A percentile compares a stretch with the other conserved stretches of the same genome.
Conservation (phyloP, 2,888 invertebrate genomes). For the Drosophila mettleri region DNA sequence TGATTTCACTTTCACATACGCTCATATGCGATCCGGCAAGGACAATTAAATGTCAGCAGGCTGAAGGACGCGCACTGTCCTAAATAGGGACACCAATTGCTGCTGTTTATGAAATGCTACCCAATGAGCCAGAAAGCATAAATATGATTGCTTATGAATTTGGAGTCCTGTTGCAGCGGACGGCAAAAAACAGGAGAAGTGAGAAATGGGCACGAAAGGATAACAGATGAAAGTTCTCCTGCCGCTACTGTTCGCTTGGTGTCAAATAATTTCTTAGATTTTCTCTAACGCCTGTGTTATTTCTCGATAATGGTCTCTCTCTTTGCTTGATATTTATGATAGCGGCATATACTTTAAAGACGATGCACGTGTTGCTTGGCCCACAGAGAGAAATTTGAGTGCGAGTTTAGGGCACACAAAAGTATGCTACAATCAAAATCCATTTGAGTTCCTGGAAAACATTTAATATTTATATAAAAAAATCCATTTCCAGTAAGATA, state of each 20-base stretch:
- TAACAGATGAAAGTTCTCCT: conserved; percentile 64
- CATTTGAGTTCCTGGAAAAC: background rate
- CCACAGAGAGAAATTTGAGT: background rate
- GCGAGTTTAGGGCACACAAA: background rate
- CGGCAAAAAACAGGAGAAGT: background rate
- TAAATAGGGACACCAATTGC: conserved; percentile 50
- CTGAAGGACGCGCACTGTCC: conserved; percentile 41
- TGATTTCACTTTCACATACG: conserved; percentile 76
- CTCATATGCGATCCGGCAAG: conserved; percentile 38
- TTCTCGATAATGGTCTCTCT: conserved; percentile 34
- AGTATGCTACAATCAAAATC: conserved; percentile 18
- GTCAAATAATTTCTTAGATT: conserved; percentile 77
- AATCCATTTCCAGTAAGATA: background rate
- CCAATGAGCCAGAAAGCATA: conserved; percentile 77
- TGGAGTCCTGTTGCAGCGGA: conserved; percentile 57
- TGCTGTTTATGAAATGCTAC: conserved; percentile 61
- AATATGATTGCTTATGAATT: conserved; percentile 77
- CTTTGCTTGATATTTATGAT: conserved; percentile 51
- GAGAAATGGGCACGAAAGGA: background rate
- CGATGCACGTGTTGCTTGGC: conserved; percentile 41
- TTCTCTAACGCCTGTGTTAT: conserved; percentile 41
- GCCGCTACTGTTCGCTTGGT: conserved; percentile 64
- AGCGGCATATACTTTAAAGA: conserved; percentile 25
- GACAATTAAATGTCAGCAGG: conserved; percentile 77
- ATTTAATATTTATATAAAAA: background rate